A percentile compares a stretch with the other conserved stretches of the same genome.
Conservation (phyloP, 1,140 invertebrate genomes). For the Dendroctonus valens region DNA sequence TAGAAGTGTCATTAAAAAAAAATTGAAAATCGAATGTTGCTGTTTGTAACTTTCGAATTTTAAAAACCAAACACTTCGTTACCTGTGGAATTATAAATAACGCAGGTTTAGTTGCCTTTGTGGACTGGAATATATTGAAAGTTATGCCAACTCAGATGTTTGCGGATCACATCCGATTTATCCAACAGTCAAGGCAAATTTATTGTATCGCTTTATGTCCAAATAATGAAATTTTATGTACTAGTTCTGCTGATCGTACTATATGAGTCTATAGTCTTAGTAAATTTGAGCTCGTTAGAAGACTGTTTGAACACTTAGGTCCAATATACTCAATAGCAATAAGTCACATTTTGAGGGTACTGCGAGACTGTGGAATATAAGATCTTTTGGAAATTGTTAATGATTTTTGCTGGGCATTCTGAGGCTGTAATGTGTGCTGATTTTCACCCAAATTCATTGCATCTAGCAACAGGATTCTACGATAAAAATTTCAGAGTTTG, state of each 20-base stretch:
- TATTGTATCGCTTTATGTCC: constrained; percentile 40
- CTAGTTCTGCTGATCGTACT: constrained; percentile 43
- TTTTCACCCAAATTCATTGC: constrained; percentile 70
- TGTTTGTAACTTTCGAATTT: constrained; percentile 41
- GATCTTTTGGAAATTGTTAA: constrained; percentile 73
- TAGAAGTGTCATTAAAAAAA: constrained; percentile 31
- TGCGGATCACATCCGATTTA: constrained; percentile 40
- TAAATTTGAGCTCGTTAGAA: constrained; percentile 33
- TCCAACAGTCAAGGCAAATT: constrained; percentile 41
- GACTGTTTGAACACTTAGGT: constrained; percentile 74
- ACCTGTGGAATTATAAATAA: constrained; percentile 43
- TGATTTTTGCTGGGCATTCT: constrained; percentile 80
- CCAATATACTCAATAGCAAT: constrained; percentile 85
- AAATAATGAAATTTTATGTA: constrained; percentile 38
- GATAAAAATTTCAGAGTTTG: constrained; percentile 68
- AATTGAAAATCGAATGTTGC: constrained; percentile 35
- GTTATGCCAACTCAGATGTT: constrained; percentile 36
- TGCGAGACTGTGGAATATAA: constrained; percentile 81
- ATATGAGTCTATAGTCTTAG: constrained; percentile 39
- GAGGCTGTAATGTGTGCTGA: constrained; percentile 77
- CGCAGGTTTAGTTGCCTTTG: constrained; percentile 40
- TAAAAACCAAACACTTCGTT: constrained; percentile 40
- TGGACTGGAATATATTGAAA: constrained; percentile 42
- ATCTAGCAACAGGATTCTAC: constrained; percentile 66
- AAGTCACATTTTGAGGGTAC: constrained; percentile 75